phyloP scores from a whole-genome alignment of 64 coral and sea anemone genomes.

The Porites lutea region DNA sequence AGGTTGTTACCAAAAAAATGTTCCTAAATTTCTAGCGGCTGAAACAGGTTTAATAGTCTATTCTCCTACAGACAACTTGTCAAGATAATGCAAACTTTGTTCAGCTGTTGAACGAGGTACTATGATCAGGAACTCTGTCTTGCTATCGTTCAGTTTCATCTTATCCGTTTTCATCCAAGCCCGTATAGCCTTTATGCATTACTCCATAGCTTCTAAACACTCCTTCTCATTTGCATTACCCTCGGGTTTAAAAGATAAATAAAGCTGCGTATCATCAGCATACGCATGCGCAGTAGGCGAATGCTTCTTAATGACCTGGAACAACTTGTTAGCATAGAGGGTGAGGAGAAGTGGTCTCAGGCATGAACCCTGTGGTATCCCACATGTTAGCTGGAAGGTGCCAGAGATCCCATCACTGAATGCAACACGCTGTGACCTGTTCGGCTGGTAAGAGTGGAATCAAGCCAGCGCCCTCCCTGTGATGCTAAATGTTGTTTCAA shows the following conservation, averaged over 20 bases:
- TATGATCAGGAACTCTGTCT: not conserved
- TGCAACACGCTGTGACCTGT: too few relatives aligned
- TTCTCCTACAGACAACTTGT: too few relatives aligned
- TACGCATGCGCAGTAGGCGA: not conserved
- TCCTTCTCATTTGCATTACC: not conserved
- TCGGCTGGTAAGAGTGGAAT: too few relatives aligned
- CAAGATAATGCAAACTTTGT: too few relatives aligned
- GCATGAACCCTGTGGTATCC: slow-evolving; percentile 43
- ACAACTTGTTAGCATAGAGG: slow-evolving; percentile 43
- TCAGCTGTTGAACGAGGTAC: not conserved
- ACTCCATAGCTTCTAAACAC: not conserved
- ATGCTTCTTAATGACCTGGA: slow-evolving; percentile 18
- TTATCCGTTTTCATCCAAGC: not conserved
- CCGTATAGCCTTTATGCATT: not conserved
- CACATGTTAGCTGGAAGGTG: not conserved
- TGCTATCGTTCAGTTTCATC: not conserved
- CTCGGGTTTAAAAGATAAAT: not conserved
- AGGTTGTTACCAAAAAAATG: too few relatives aligned
- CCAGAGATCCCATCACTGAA: too few relatives aligned
- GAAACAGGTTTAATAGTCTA: too few relatives aligned
- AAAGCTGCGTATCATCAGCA: too few relatives aligned
- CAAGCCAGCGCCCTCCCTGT: too few relatives aligned
- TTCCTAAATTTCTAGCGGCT: too few relatives aligned
- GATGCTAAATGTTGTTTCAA: too few relatives aligned
- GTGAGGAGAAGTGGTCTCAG: not conserved